Conservation (phyloP, 2,797 vertebrate species). For the Kryptolebias ocellatus region DNA sequence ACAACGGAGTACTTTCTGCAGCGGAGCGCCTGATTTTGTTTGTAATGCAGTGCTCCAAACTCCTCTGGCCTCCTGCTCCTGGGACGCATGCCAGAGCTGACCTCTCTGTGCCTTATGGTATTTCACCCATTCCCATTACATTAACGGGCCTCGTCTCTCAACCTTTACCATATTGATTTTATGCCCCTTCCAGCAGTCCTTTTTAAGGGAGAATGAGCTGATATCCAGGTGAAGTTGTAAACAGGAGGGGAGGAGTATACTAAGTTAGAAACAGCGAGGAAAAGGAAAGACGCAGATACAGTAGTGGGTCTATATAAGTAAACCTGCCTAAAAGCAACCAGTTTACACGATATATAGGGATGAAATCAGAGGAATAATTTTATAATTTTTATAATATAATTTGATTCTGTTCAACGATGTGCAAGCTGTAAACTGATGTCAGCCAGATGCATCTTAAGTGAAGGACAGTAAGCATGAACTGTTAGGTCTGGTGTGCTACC, state of each 20-base stretch:
- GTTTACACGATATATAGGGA: background rate
- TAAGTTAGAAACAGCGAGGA: constrained; percentile 28
- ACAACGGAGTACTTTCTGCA: constrained; percentile 1
- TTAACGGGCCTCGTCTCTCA: constrained; percentile 68
- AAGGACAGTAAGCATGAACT: constrained; percentile 43
- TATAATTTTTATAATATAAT: background rate
- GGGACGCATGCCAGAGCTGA: constrained; percentile 56
- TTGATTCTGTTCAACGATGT: constrained; percentile 32
- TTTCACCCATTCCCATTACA: constrained; percentile 73
- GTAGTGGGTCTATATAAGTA: background rate
- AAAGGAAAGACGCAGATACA: constrained; percentile 6
- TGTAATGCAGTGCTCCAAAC: constrained; percentile 33
- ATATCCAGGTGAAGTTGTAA: constrained; percentile 48
- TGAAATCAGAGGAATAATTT: background rate
- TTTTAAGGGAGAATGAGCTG: constrained; percentile 62
- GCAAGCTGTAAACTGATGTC: constrained; percentile 44
- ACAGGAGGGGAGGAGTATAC: constrained; percentile 19
- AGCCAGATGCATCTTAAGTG: constrained; percentile 59
- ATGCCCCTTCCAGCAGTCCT: constrained; percentile 66
- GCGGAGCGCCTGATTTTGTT: constrained; percentile 25
- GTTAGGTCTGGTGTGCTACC: constrained; percentile 59
- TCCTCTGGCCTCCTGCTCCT: constrained; percentile 39
- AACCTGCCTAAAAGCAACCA: background rate
- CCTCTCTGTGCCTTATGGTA: constrained; percentile 61
- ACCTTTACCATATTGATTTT: constrained; percentile 73